Evolutionary conservation across 2,797 vertebrate genomes (phyloP).

Genomic region (Rhabdomys pumilio): DNA sequence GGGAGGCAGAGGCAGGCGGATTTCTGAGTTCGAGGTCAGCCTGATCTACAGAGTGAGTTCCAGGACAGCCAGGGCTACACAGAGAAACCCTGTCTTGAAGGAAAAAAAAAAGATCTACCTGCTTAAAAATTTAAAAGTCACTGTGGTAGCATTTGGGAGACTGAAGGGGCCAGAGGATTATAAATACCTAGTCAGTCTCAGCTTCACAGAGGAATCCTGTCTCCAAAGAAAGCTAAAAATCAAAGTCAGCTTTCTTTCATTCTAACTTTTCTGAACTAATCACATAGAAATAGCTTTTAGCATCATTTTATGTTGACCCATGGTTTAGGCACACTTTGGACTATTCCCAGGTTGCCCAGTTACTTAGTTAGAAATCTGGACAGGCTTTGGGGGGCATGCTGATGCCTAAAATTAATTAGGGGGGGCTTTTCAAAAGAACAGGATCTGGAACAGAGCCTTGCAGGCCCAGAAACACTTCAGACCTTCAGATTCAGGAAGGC

Average conservation of each 20-base stretch:
- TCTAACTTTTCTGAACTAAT: slow-evolving; percentile 47
- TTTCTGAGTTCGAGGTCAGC: too few relatives aligned
- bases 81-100: too few relatives aligned
- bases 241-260: background rate
- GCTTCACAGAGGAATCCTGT: background rate
- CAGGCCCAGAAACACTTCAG: background rate
- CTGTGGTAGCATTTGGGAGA: too few relatives aligned
- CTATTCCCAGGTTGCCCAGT: slow-evolving; percentile 8
- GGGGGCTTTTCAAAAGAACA: background rate
- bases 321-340: slow-evolving; percentile 24
- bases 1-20: too few relatives aligned
- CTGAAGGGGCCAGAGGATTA: background rate
- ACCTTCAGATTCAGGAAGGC: background rate
- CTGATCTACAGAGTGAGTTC: too few relatives aligned
- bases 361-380: slow-evolving; percentile 17
- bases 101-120: background rate
- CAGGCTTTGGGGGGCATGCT: background rate
- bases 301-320: background rate
- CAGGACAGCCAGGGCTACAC: too few relatives aligned
- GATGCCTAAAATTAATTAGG: background rate
- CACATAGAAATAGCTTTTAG: background rate
- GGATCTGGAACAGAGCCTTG: background rate
- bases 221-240: slow-evolving; percentile 38
- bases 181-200: background rate
- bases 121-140: background rate